Conservation (phyloP, 2,797 vertebrate genomes). For the Sebastes aleutianus region DNA sequence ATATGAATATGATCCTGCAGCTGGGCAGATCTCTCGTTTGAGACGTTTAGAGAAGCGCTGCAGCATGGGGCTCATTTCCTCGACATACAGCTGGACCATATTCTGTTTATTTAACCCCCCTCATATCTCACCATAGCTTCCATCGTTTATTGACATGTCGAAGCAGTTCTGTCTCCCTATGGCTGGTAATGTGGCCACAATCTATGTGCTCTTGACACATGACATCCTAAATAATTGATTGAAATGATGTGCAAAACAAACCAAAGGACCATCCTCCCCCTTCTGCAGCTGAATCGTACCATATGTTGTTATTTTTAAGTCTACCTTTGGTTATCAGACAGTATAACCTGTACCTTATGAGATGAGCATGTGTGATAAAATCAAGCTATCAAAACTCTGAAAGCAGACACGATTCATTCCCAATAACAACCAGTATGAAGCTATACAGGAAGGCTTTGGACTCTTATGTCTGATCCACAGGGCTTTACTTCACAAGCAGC, state of each 20-base stretch:
- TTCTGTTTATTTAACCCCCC: slow-evolving; percentile 14
- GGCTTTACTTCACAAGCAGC: not conserved
- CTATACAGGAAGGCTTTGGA: not conserved
- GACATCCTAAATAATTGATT: slow-evolving; percentile 81
- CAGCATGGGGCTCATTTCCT: slow-evolving; percentile 49
- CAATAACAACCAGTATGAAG: not conserved
- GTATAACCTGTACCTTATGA: not conserved
- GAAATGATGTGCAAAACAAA: slow-evolving; percentile 70
- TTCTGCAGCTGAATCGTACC: slow-evolving; percentile 21
- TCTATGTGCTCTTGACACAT: slow-evolving; percentile 62
- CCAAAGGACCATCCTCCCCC: slow-evolving; percentile 26
- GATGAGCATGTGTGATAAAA: not conserved
- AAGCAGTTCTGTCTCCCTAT: not conserved
- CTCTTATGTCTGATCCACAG: not conserved
- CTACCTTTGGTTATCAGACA: not conserved
- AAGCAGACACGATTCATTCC: not conserved
- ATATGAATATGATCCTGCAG: slow-evolving; percentile 48
- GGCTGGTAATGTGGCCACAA: slow-evolving; percentile 19
- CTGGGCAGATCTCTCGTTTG: slow-evolving; percentile 44
- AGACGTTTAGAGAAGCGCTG: slow-evolving; percentile 49
- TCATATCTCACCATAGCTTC: not conserved
- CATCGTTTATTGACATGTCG: not conserved
- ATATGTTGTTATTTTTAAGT: not conserved
- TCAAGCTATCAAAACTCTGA: not conserved
- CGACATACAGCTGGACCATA: slow-evolving; percentile 38